Evolutionary conservation across 92 coral and sea anemone species (phyloP), one percentile per base, ranked within the genome.

Genomic region (Porites rus): DNA sequence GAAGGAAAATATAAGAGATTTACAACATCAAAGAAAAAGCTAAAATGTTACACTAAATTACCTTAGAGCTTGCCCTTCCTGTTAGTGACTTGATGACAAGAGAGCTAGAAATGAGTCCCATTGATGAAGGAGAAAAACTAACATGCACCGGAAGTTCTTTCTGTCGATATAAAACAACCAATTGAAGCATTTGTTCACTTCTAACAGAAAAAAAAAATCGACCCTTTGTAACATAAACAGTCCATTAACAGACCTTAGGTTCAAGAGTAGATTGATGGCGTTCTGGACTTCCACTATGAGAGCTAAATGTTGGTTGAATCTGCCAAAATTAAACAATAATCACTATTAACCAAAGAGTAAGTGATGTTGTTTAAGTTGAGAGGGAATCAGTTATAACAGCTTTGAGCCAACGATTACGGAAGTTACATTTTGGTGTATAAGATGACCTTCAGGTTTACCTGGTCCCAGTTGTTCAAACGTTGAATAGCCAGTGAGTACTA

Each of bases 141-240:
- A 97, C 91, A 78, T 97, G 98, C 28, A 97, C 95, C 69, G 95
- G 95, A 14, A 97, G 93, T 75, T 94, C 96, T 75, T 97, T 98
- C 99, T 97, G 91, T 54, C 10, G 31, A 80, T 12, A 16, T 7
- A 28, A 59, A 17, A 56, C 61, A 56, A 56, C 61, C 11, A 10
- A 4, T 11, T 56, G 2, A 56, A 38, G 2, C 46, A 38, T 38
- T 62, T 62, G 17, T 2, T 18, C 20, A 18, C 9, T 62, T 62
- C 24, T 22, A 22, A 22, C 24, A 22, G 24, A 22, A 22, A 22
- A 22, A 22, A 22, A 22, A 22, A 22, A 22, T 22, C 0, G 24
- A 22, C 24, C 24, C 24, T 11, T 14, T 13, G 21, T 1, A 52
- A 52, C n/a, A 16, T 19, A 51, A 22, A 21, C 19, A 31, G 1